A percentile compares a stretch with the other conserved stretches of the same genome.
These are phyloP conservation scores for Eretmocerus hayati DNA, from an alignment of 2,888 invertebrate genomes.

Conservation along the genomic window DNA sequence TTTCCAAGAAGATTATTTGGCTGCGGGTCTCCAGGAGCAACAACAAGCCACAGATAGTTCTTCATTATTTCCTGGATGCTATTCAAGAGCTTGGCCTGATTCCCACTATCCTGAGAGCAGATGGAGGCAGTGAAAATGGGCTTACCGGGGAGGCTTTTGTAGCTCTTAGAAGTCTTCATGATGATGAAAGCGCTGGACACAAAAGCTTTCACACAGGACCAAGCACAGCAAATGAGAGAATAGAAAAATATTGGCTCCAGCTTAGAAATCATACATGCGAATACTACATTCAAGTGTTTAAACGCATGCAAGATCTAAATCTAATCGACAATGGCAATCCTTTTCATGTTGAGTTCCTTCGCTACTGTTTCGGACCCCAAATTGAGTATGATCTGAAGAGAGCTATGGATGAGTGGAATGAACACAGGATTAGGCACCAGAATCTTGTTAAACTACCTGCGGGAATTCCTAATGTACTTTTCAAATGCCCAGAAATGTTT, in stretches of 20 bases:
- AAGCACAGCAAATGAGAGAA: conserved; percentile 3
- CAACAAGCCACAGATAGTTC: too few relatives aligned
- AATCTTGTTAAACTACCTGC: neutral
- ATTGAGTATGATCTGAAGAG: neutral
- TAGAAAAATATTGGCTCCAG: conserved; percentile 1
- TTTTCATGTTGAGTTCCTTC: neutral
- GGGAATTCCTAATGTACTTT: neutral
- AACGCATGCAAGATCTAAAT: neutral
- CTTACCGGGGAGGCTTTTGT: too few relatives aligned
- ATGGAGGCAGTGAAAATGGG: too few relatives aligned
- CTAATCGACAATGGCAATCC: neutral
- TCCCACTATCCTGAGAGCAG: too few relatives aligned
- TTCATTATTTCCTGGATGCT: too few relatives aligned
- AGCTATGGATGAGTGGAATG: neutral
- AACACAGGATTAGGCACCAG: conserved; percentile 3
- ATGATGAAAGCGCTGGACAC: neutral
- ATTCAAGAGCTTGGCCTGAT: too few relatives aligned
- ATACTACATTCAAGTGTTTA: conserved; percentile 3
- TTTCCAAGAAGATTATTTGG: too few relatives aligned
- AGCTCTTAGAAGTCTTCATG: neutral
- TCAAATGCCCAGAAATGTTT: conserved; percentile 1
- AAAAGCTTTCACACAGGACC: neutral
- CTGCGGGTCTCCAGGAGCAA: too few relatives aligned
- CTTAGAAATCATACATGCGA: neutral
- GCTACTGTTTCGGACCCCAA: conserved; percentile 1